Conservation (phyloP, 2,113 vertebrate species). For the Pseudonaja textilis region DNA sequence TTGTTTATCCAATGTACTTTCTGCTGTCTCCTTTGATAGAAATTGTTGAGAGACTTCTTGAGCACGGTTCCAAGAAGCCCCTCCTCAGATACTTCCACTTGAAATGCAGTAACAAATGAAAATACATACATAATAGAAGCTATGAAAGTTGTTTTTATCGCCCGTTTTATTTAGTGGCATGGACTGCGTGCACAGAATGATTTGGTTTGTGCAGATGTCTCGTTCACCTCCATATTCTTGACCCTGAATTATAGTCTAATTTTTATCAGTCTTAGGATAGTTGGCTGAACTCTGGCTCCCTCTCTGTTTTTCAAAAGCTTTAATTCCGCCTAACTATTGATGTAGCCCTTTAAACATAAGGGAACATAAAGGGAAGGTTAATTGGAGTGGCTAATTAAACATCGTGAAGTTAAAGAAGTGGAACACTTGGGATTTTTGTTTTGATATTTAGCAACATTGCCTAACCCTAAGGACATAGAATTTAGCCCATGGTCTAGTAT, state of each 20-base stretch:
- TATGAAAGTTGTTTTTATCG: conserved; percentile 15
- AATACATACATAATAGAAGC: not conserved
- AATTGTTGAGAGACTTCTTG: not conserved
- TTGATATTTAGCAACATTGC: conserved; percentile 56
- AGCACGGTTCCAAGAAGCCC: not conserved
- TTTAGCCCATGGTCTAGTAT: conserved; percentile 58
- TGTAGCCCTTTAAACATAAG: conserved; percentile 67
- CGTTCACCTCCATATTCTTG: not conserved
- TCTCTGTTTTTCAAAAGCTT: conserved; percentile 43
- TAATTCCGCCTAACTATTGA: conserved; percentile 56
- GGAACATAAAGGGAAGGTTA: conserved; percentile 67
- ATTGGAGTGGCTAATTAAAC: conserved; percentile 69
- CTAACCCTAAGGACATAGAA: conserved; percentile 62
- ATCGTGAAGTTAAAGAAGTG: conserved; percentile 63
- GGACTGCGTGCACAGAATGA: conserved; percentile 15
- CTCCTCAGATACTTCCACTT: not conserved
- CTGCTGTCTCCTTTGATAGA: not conserved
- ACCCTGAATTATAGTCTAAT: conserved; percentile 45
- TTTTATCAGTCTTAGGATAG: conserved; percentile 52
- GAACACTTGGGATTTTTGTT: conserved; percentile 58
- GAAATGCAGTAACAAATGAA: not conserved
- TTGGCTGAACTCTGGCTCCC: conserved; percentile 41
- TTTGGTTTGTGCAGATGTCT: conserved; percentile 23
- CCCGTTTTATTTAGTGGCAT: conserved; percentile 46
- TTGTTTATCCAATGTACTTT: not conserved